Evolutionary conservation across 2,797 vertebrate genomes (phyloP).

Genomic region (Kryptopterus vitreolus): DNA sequence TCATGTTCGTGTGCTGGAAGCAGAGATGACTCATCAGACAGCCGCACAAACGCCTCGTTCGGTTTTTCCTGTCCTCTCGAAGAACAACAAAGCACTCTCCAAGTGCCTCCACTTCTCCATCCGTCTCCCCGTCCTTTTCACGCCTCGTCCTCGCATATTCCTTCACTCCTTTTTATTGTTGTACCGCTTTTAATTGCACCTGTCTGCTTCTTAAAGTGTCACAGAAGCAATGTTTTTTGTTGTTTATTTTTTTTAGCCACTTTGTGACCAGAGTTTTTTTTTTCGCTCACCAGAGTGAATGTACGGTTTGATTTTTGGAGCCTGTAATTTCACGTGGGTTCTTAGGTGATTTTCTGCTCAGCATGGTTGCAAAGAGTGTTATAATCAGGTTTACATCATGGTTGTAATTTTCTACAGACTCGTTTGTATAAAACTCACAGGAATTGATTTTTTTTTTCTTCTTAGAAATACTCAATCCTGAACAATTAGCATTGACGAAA

Average conservation of each 20-base stretch:
- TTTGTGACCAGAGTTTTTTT: background rate
- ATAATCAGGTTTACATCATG: too few species aligned
- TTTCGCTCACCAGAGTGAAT: background rate
- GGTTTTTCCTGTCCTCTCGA: constrained; percentile 17
- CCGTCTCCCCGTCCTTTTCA: background rate
- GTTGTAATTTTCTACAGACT: too few species aligned
- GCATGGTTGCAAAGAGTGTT: too few species aligned
- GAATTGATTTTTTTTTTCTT: too few species aligned
- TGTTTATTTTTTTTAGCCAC: too few species aligned
- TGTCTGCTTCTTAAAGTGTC: background rate
- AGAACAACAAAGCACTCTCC: background rate
- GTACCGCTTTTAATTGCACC: background rate
- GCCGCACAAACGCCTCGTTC: background rate
- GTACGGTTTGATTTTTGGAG: background rate
- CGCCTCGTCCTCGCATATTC: background rate
- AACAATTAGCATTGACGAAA: too few species aligned
- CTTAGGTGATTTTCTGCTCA: background rate
- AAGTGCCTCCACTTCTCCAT: background rate
- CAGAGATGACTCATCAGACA: constrained; percentile 63
- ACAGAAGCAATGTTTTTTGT: background rate
- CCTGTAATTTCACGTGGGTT: background rate
- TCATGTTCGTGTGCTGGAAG: constrained; percentile 62
- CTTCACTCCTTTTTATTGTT: background rate
- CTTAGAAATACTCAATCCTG: too few species aligned
- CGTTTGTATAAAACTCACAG: too few species aligned